Evolutionary conservation across 2,888 invertebrate genomes (phyloP).

Genomic region (Brachyopa scutellaris): DNA sequence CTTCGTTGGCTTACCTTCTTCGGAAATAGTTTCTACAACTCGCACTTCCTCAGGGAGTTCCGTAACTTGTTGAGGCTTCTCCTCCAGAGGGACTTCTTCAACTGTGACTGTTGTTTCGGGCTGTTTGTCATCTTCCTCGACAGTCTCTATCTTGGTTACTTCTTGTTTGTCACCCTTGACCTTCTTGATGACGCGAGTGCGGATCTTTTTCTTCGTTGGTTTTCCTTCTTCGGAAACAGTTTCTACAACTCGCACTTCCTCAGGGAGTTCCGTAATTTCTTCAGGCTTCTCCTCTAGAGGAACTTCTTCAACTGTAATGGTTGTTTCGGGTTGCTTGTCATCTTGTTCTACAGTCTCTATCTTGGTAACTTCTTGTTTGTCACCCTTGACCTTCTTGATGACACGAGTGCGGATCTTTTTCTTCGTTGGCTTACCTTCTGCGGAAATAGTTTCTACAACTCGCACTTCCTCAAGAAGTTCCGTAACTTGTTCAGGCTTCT

Average conservation of each 20-base stretch:
- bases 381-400: slow-evolving; percentile 40
- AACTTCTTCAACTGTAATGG: slow-evolving; percentile 36
- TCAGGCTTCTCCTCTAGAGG: slow-evolving; percentile 43
- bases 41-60: slow-evolving; percentile 46
- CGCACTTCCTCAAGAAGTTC: slow-evolving; percentile 44
- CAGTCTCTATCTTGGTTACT: slow-evolving; percentile 50
- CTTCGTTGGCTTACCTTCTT: slow-evolving; percentile 45
- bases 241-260: slow-evolving; percentile 19
- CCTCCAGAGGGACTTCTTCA: slow-evolving; percentile 38
- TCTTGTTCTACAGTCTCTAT: slow-evolving; percentile 51
- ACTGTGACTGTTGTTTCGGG: slow-evolving; percentile 48
- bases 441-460: slow-evolving; percentile 21
- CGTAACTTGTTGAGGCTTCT: slow-evolving; percentile 2
- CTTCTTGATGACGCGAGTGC: slow-evolving; percentile 39
- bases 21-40: slow-evolving; percentile 7
- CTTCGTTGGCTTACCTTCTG: slow-evolving; percentile 40
- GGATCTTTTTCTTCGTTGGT: slow-evolving; percentile 40
- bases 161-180: slow-evolving; percentile 51
- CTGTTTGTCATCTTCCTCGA: slow-evolving; percentile 50
- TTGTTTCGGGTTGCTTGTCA: slow-evolving; percentile 40
- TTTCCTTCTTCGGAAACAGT: slow-evolving; percentile 40
- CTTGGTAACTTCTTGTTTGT: slow-evolving; percentile 51
- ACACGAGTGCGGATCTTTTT: slow-evolving; percentile 36
- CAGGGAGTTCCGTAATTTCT: slow-evolving; percentile 28
- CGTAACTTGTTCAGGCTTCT: slow-evolving; percentile 20